These are phyloP conservation scores for Agrotis puta DNA, from an alignment of 2,888 invertebrate genomes.

Conservation along the genomic window DNA sequence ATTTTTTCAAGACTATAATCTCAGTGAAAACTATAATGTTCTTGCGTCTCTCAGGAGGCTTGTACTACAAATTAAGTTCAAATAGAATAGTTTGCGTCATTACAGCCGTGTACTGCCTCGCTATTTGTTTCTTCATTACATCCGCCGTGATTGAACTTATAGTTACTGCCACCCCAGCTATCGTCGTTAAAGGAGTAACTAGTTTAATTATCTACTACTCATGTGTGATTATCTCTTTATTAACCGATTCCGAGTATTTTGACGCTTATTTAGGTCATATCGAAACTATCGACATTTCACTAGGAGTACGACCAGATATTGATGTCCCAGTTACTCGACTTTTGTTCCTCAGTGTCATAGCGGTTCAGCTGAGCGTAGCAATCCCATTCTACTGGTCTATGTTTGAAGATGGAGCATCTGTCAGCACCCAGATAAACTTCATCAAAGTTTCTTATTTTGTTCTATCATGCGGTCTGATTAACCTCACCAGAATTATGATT, in stretches of 20 bases:
- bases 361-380: background rate
- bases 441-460: background rate
- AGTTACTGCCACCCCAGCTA: fast-evolving
- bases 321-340: background rate
- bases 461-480: background rate
- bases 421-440: background rate
- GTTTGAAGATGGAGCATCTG: background rate
- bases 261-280: background rate
- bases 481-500: slow-evolving; percentile 11
- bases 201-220: background rate
- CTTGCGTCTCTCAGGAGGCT: background rate
- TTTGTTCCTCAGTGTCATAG: background rate
- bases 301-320: background rate
- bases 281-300: background rate
- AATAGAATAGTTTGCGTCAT: background rate
- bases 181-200: background rate
- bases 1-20: background rate
- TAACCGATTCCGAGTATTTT: background rate
- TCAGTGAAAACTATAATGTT: background rate
- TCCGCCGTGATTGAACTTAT: background rate
- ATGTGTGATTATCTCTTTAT: background rate
- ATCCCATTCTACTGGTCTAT: background rate
- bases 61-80: slow-evolving; percentile 13
- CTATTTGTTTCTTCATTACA: background rate
- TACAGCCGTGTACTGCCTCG: slow-evolving; percentile 4